Conservation (phyloP, 2,797 vertebrate species). For the Cynopterus sphinx region DNA sequence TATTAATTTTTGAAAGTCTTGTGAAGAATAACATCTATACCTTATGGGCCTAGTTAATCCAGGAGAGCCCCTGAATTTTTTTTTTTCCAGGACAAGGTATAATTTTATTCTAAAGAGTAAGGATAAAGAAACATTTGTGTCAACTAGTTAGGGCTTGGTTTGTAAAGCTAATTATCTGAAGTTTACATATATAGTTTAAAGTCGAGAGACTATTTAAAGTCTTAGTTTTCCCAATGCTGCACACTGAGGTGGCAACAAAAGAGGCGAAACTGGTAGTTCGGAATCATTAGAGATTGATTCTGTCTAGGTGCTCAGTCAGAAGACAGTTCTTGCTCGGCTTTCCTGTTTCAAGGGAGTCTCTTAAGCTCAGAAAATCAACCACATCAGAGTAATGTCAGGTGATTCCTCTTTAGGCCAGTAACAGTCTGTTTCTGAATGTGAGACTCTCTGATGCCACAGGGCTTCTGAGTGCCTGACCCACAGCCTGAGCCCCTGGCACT, state of each 20-base stretch:
- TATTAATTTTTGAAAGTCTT: constrained; percentile 8
- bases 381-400: not conserved
- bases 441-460: not conserved
- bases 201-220: not conserved
- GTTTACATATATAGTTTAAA: not conserved
- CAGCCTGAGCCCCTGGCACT: not conserved
- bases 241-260: not conserved
- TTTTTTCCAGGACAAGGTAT: not conserved
- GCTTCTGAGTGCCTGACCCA: not conserved
- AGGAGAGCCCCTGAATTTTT: not conserved
- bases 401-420: not conserved
- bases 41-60: not conserved
- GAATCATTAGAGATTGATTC: not conserved
- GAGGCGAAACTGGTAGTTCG: not conserved
- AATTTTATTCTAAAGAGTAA: not conserved
- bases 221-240: not conserved
- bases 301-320: not conserved
- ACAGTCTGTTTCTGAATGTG: not conserved
- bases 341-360: not conserved
- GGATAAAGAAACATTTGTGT: not conserved
- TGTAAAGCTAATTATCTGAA: not conserved
- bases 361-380: not conserved
- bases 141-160: not conserved
- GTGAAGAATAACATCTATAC: not conserved
- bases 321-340: not conserved